Percentiles rank a stretch among this genome's conserved stretches.
phyloP scores from a whole-genome alignment of 1,140 invertebrate genomes.

The Argopecten irradians region DNA sequence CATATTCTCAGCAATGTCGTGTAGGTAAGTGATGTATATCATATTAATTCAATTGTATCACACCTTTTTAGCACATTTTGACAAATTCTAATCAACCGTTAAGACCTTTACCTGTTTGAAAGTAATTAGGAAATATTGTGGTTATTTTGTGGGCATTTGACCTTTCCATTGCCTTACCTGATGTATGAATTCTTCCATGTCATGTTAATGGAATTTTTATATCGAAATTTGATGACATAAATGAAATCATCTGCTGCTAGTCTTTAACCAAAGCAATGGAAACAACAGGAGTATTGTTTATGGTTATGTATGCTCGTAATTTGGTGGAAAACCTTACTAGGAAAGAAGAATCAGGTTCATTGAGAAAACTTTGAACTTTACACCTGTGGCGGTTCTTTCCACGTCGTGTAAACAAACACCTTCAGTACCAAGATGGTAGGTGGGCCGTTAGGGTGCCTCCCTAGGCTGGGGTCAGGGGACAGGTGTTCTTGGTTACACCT shows the following conservation, averaged over 20 bases:
- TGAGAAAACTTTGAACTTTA: constrained; percentile 1
- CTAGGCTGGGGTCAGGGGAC: neutral
- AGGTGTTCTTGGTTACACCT: constrained; percentile 1
- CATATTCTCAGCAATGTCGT: neutral
- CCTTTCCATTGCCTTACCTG: neutral
- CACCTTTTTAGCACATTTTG: constrained; percentile 17
- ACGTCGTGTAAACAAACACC: neutral
- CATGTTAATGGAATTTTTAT: constrained; percentile 22
- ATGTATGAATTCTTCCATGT: neutral
- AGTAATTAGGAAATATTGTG: constrained; percentile 7
- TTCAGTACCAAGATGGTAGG: neutral
- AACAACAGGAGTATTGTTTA: neutral
- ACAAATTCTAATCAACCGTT: neutral
- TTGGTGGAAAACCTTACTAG: neutral
- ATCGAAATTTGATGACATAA: constrained; percentile 3
- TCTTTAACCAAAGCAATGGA: neutral
- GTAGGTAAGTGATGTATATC: neutral
- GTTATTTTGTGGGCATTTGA: neutral
- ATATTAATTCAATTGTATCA: constrained; percentile 5
- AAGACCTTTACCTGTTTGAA: neutral
- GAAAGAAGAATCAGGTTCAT: neutral
- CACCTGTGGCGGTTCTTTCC: neutral
- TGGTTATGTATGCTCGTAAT: neutral
- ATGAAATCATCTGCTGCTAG: neutral
- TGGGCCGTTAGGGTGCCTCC: constrained; percentile 19